phyloP scores from a whole-genome alignment of 2,113 vertebrate species.

The Pipra filicauda region DNA sequence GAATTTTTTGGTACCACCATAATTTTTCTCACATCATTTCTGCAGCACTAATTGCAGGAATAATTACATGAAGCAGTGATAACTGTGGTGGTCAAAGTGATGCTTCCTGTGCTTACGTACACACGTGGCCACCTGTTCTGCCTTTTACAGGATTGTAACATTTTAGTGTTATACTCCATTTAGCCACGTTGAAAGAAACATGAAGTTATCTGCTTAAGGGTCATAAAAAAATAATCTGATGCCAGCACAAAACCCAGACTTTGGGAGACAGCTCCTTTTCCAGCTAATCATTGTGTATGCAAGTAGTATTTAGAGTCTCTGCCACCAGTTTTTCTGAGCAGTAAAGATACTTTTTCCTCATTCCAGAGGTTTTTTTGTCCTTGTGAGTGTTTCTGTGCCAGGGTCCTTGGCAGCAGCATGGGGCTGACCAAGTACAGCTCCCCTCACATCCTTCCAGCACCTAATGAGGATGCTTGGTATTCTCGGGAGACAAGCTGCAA shows the following conservation, averaged over 20 bases:
- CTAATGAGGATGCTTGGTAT: background rate
- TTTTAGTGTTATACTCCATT: background rate
- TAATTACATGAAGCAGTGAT: background rate
- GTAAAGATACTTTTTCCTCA: background rate
- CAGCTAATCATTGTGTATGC: background rate
- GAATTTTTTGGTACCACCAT: background rate
- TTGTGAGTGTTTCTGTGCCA: background rate
- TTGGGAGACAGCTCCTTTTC: background rate
- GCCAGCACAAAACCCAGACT: background rate
- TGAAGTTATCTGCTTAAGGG: background rate
- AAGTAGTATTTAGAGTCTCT: background rate
- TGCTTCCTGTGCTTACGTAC: background rate
- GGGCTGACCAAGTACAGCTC: background rate
- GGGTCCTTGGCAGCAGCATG: accelerated
- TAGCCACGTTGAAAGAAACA: background rate
- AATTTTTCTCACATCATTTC: background rate
- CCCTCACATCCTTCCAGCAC: background rate
- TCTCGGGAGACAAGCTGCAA: background rate
- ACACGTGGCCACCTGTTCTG: accelerated
- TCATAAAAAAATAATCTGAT: background rate
- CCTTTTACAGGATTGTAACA: accelerated
- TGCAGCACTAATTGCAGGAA: background rate
- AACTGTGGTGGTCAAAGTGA: background rate
- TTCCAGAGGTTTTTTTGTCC: background rate
- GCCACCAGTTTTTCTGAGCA: background rate